Evolutionary conservation across 2,113 vertebrate species (phyloP).

Genomic region (Rattus rattus): DNA sequence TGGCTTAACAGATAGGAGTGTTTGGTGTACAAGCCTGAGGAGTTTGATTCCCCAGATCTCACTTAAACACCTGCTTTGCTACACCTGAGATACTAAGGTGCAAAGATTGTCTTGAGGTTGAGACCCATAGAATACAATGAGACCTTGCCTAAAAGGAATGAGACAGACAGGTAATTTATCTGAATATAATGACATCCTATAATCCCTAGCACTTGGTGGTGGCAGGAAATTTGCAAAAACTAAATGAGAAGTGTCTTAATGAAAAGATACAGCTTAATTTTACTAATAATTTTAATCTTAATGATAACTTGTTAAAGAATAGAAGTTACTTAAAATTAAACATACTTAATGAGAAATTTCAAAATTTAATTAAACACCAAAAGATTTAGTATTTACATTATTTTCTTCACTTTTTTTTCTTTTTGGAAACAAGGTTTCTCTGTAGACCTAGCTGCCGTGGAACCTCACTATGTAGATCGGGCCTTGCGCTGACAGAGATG

Average conservation of each 20-base stretch:
- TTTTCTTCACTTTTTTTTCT: not conserved
- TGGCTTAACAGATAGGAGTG: not conserved
- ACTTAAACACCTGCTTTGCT: not conserved
- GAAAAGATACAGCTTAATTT: not conserved
- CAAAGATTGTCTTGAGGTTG: not conserved
- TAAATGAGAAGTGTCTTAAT: not conserved
- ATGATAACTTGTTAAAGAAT: conserved; percentile 18
- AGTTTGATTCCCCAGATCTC: not conserved
- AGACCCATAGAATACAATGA: not conserved
- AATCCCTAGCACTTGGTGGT: not conserved
- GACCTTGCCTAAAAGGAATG: not conserved
- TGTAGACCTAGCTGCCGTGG: not conserved
- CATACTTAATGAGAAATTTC: conserved; percentile 6
- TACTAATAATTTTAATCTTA: not conserved
- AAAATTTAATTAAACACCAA: not conserved
- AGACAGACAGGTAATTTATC: not conserved
- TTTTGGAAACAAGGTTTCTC: not conserved
- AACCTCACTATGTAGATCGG: not conserved
- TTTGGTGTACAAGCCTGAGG: not conserved
- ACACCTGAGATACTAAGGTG: not conserved
- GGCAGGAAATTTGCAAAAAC: not conserved
- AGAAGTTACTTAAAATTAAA: conserved; percentile 14
- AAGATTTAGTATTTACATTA: conserved; percentile 10
- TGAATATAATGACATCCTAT: not conserved
- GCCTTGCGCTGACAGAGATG: not conserved